Evolutionary conservation across 1,140 invertebrate genomes (phyloP), one percentile per base, ranked within the genome.

Genomic region (Drosophila quadrilineata): DNA sequence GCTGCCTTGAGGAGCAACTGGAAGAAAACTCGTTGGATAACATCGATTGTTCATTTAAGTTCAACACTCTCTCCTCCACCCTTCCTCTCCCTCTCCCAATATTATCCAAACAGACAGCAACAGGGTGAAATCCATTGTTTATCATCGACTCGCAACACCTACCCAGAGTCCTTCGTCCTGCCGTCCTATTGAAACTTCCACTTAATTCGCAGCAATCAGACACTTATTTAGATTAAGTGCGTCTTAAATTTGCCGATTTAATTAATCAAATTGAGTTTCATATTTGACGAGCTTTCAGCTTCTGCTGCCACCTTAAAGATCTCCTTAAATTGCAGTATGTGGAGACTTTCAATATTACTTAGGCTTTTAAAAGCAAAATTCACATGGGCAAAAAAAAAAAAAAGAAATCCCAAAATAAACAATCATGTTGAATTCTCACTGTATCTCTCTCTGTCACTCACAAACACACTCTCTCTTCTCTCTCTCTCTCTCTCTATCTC

Each of bases 191-290:
- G 22, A 48, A 53, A 52, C 40, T 45, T 53, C 26, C 21, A 45
- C 19, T 50, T 60, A 60, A 62, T 45, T 17, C 45, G 31, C 33
- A 59, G 54, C 53, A 56, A 75, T 58, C 67, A 60, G 60, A 36
- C 66, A 58, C 57, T 71, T 72, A 58, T 43, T 46, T 57, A 64
- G 79, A 85, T 71, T 84, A 82, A 65, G 50, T 57, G 52, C 24
- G 41, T 43, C 50, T 50, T 69, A 36, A 63, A 57, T 84, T 40
- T 60, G 35, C 58, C 21, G 50, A 66, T 70, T 75, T 84, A 85
- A 84, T 84, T 84, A 79, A 85, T 85, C 71, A 79, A 85, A 84
- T 67, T 85, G 52, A 74, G 60, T 85, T 69, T 21, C 48, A 50
- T 54, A 41, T 62, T 48, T 31, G 45, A 57, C 50, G 54, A 54